Base-by-base conservation (phyloP, 2,888 invertebrate species). In the Drosophila differens region DNA sequence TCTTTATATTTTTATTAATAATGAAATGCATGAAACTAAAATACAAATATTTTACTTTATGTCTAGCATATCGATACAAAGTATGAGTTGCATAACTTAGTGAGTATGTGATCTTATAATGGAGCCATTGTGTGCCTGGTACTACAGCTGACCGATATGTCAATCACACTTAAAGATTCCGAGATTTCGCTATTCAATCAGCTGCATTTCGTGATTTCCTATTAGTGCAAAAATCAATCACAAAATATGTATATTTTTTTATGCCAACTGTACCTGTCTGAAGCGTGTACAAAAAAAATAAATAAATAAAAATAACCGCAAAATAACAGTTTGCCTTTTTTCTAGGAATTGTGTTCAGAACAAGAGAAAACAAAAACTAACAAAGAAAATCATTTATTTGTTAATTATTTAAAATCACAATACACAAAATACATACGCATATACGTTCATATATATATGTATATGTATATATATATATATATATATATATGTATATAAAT, bases 341-440 rank as follows among this genome's bases (percentile, higher is more conserved):
- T 62, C 70, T 57, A 62, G 30, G 55, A 70, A 71, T 19, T 25
- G 28, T 28, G 35, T 4, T 54, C 22, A 22, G 41, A 25, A 35
- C 71, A 39, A 39, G 14, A 41, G 22, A 30, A 30, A 22, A 28
- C 49, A 35, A 54, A 59, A 58, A 35, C 25, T 44, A 57, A 49
- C 54, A 69, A 58, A 54, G 53, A 67, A 66, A 67, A 71, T 63
- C 55, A 83, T 76, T 77, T 59, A 69, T 83, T 81, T 78, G 86
- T 66, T 82, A 82, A 82, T 82, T 83, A 81, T 77, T 82, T 77
- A 66, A 71, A 72, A 71, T 60, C 75, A 86, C 84, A 79, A 72
- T 76, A 76, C 73, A 70, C 73, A 68, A 51, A 52, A 66, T 32
- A 35, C 33, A 59, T 32, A 32, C 41, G 7, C 19, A 55, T 30